These are phyloP conservation scores for Stenopsyche tienmushanensis DNA, from an alignment of 1,140 invertebrate genomes.

Conservation along the genomic window DNA sequence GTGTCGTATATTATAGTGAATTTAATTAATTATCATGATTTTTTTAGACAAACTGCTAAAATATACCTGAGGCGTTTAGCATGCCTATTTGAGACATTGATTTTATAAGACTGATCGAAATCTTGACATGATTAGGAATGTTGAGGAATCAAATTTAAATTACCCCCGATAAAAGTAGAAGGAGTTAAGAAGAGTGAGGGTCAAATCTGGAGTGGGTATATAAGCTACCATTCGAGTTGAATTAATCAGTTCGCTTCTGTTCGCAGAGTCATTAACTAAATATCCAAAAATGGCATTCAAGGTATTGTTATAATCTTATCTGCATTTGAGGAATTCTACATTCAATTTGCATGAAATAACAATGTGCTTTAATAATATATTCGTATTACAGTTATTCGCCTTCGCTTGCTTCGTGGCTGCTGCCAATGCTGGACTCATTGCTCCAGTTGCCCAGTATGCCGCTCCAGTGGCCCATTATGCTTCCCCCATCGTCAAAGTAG, in stretches of 20 bases:
- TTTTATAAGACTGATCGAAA: too few relatives aligned
- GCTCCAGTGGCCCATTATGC: constrained; percentile 22
- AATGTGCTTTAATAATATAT: neutral
- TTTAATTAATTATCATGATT: too few relatives aligned
- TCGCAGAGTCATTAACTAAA: constrained; percentile 26
- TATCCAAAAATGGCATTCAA: constrained; percentile 40
- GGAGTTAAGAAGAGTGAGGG: constrained; percentile 2
- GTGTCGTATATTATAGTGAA: too few relatives aligned
- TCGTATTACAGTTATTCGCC: constrained; percentile 4
- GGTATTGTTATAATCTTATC: constrained; percentile 16
- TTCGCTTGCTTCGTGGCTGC: constrained; percentile 24
- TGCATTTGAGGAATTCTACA: neutral
- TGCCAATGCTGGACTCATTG: constrained; percentile 35
- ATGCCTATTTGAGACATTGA: too few relatives aligned
- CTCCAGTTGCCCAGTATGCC: constrained; percentile 35
- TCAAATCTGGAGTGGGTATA: constrained; percentile 30
- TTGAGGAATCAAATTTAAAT: neutral
- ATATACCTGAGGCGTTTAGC: too few relatives aligned
- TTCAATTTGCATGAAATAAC: neutral
- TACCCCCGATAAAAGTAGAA: neutral
- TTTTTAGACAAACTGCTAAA: too few relatives aligned
- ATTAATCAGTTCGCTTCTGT: constrained; percentile 33
- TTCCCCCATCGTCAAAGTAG: constrained; percentile 35
- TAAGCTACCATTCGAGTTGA: constrained; percentile 4
- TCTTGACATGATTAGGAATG: constrained; percentile 6